Percentiles rank a stretch among this genome's conserved stretches.
Conservation (phyloP, 2,888 invertebrate species). For the Sinotaia quadrata region DNA sequence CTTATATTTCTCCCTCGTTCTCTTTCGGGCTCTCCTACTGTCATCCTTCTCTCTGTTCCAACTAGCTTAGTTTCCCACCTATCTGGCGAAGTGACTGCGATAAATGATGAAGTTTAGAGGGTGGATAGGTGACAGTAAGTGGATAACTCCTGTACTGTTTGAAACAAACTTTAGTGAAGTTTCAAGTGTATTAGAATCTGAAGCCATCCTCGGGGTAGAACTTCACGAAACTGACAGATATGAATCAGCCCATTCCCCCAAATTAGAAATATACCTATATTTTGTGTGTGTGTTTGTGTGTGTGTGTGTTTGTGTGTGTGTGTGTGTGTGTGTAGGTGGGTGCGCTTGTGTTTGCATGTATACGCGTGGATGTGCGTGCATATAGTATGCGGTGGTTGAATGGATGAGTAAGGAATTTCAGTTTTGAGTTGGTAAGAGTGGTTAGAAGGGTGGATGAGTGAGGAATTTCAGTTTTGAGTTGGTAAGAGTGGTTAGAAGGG, state of each 20-base stretch:
- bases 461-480: not conserved
- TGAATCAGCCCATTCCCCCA: not conserved
- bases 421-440: slow-evolving; percentile 9
- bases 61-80: too few relatives aligned
- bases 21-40: too few relatives aligned
- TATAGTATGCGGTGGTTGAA: too few relatives aligned
- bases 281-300: not conserved
- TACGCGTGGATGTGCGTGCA: not conserved
- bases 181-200: not conserved
- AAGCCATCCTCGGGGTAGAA: not conserved
- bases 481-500: not conserved
- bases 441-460: slow-evolving; percentile 1
- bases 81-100: too few relatives aligned
- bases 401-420: too few relatives aligned
- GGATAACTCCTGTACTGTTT: too few relatives aligned
- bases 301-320: not conserved
- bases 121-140: too few relatives aligned
- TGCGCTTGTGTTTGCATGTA: not conserved
- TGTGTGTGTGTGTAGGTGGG: not conserved
- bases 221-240: not conserved
- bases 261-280: not conserved
- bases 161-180: too few relatives aligned
- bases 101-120: too few relatives aligned
- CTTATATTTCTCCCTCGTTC: too few relatives aligned
- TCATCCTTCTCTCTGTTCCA: too few relatives aligned